These are phyloP conservation scores for Pithys albifrons DNA, from an alignment of 2,113 vertebrate genomes.

Conservation along the genomic window DNA sequence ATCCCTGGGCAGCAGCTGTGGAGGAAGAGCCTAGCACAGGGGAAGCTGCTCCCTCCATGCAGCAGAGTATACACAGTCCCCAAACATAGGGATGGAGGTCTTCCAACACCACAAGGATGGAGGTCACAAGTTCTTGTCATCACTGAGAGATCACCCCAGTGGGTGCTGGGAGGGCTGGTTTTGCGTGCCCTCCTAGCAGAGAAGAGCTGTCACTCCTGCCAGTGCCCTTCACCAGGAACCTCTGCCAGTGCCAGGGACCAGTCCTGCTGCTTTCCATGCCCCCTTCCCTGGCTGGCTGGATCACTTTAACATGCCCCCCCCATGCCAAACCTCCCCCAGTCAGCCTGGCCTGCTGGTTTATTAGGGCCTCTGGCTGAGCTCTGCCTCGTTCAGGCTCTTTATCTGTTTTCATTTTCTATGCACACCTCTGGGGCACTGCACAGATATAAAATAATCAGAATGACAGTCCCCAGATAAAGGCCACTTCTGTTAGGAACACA, in stretches of 20 bases:
- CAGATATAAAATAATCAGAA: constrained; percentile 54
- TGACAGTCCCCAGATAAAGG: constrained; percentile 69
- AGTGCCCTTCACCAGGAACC: neutral
- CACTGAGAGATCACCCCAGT: fast-evolving
- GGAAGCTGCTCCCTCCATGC: neutral
- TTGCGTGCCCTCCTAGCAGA: neutral
- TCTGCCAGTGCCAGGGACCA: fast-evolving
- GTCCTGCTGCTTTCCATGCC: neutral
- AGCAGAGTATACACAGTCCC: neutral
- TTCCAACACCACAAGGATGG: fast-evolving
- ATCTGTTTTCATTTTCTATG: constrained; percentile 61
- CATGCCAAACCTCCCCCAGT: neutral
- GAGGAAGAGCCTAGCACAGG: neutral
- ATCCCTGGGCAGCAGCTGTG: neutral
- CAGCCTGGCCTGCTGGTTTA: neutral
- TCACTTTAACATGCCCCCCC: neutral
- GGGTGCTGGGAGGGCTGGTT: neutral
- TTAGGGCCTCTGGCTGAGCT: neutral
- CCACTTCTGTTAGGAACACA: constrained; percentile 28
- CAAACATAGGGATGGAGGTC: neutral
- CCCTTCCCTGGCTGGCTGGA: neutral
- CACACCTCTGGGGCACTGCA: constrained; percentile 62
- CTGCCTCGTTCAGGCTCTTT: constrained; percentile 27
- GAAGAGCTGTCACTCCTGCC: neutral
- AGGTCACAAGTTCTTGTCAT: neutral